Base-by-base conservation (phyloP, 2,113 vertebrate species). In the Onychostoma macrolepis region DNA sequence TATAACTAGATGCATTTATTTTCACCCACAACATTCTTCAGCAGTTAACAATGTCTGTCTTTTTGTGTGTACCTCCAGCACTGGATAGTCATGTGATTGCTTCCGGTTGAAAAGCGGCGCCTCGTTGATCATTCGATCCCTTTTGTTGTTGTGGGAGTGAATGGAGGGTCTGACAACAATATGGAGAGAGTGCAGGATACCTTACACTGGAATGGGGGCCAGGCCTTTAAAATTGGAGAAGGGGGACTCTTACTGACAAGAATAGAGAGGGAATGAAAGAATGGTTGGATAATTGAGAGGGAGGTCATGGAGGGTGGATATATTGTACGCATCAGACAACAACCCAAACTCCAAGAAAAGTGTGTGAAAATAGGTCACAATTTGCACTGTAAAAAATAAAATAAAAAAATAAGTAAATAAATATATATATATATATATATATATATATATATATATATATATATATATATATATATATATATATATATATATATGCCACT, bases 51-150 rank as follows among this genome's bases (percentile, higher is more conserved):
- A 78, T 78, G 76, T 53, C 56, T 43, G 58, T 82, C 56, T 28
- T 41, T 81, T 43, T 65, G 36, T 82, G 24, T 26, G 17, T 48
- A 13, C 38, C 43, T 83, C 80, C 77, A 85, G 84, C 87, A 91
- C 88, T 87, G 56, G 88, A 89, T 88, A 85, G 89, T 93, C 88
- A 89, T 89, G 24, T 38, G 92, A 93, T 92, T 90, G 90, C 90
- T 85, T 89, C 86, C 88, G 81, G 85, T 94, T 94, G 92, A 92
- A 87, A 86, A 84, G 92, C 89, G 91, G 92, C 89, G 90, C 92
- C 94, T 71, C 91, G 87, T 90, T 90, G 93, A 92, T 89, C 89
- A 95, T 91, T 87, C 89, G 94, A 95, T 94, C 93, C 90, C 92
- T 89, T 95, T 94, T 94, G 91, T 92, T 87, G 13, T 56, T 21